Base-by-base conservation (phyloP, 2,113 vertebrate genomes). In the Pogonocichla stellata region DNA sequence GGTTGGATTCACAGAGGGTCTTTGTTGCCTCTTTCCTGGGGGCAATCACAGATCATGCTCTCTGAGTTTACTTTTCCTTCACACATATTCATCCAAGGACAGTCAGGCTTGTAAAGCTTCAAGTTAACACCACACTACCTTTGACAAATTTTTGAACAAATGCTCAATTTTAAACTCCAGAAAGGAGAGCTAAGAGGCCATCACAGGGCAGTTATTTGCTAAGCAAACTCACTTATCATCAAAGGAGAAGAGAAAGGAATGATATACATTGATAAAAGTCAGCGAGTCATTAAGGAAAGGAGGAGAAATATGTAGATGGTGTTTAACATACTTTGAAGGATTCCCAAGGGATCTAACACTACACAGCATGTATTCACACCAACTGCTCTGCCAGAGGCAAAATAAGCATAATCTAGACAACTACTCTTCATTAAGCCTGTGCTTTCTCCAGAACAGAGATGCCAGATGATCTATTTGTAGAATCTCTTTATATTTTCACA, bases 211-310 rank as follows among this genome's bases (percentile, higher is more conserved):
- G 58, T 43, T 50, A 90, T 92, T 93, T 93, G 65, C 75, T 92
- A 92, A 88, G 65, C 85, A 96, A 95, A 94, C 67, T 90, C 81
- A 69, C 73, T 91, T 87, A 86, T 43, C 85, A 83, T 70, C 71
- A 92, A 92, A 93, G 70, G 28, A 73, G 75, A 92, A 70, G 58
- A 83, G 51, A 93, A 95, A 77, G 65, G 45, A 84, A 77, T 18
- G 0, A 70, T 56, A 85, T 8, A 88, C 42, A 24, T 19, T 56
- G 62, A 91, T 65, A 74, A 53, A 83, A 78, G 62, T 50, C 69
- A 73, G 1, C 6, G 5, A 66, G 75, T 60, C 61, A 56, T 58
- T 86, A 71, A 12, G 13, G 36, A 38, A 74, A 60, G 75, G 19
- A 77, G 34, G 2, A 86, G 57, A 85, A 78, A 77, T 61, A n/a